Evolutionary conservation across 1,140 invertebrate genomes (phyloP), one percentile per base, ranked within the genome.

Genomic region (Lamellibrachia luymesi): DNA sequence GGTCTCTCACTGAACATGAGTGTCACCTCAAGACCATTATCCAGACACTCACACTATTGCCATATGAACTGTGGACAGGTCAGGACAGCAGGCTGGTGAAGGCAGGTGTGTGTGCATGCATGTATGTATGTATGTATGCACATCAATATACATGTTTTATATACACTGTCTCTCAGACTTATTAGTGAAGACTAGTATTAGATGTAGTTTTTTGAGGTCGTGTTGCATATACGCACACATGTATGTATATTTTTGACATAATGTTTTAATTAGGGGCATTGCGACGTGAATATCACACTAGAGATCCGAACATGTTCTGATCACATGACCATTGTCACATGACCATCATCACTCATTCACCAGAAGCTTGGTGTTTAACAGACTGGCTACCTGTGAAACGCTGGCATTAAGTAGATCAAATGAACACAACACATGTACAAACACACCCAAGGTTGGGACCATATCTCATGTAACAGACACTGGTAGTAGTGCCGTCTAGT

Each of bases 81-180:
- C 38, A 51, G 17, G 50, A 51, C 50, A 91, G 38, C 4, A 91
- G 50, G 17, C 49, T 51, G 90, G 50, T 91, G 25, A 25, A 38
- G 17, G 13, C 27, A 38, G 10, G 27, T n/a, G 27, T n/a, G 90
- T 91, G 90, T 90, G 90, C 49, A 50, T 90, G 49, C 90, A 25
- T 90, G 90, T 25, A 50, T 90, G 90, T 25, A 50, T 90, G 25
- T 25, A 22, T 90, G 90, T 1, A 25, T 1, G n/a, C 90, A 50
- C 90, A 90, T 38, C n/a, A 50, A 25, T 51, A 25, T 91, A 49
- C 90, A 50, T 91, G 50, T 91, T 91, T 91, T 80, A 80, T 80
- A 80, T 80, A 80, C 64, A 80, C 64, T 22, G 64, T 80, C 64
- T 80, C 64, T 80, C 64, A 80, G 64, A 80, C 64, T 80, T 80